Evolutionary conservation across 2,797 vertebrate species (phyloP), one percentile per base, ranked within the genome.

Genomic region (Typhlichthys subterraneus): DNA sequence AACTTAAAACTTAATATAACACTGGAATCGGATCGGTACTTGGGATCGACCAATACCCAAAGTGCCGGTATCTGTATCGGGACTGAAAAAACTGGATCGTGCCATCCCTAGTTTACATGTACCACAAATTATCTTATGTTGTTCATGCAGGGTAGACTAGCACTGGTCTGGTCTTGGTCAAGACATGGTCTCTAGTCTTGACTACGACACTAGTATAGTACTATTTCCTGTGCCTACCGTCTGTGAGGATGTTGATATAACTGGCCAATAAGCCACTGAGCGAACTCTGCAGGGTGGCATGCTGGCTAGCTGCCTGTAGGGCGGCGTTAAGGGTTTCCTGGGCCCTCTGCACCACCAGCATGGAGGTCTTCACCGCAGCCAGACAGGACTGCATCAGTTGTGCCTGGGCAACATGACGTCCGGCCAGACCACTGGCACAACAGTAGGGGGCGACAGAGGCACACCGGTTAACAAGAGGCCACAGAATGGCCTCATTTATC

Each of bases 381-480:
- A 98, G 75, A 65, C 95, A 94, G 69, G 93, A 95, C 0, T 96
- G 93, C 96, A 98, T 97, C 71, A 99, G 57, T 76, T 92, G 92
- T 48, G 94, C 94, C 86, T 98, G 95, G 72, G 93, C 94, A 47
- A 99, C 89, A 63, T 83, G 90, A 72, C 94, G 93, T 65, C 95
- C 97, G 59, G 84, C 52, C 57, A 95, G 91, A 68, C 84, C 92
- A 71, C 96, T 98, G 51, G 2, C 14, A 14, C 33, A 50, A 73
- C 75, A 81, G 76, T 63, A 85, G 84, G 67, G 84, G 75, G 77
- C 49, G 57, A 74, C 70, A 89, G 33, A 81, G 29, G 64, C 63
- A 69, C 4, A 65, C 5, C 3, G 29, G 49, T 65, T 1, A 65
- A n/a, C 11, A 33, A 8, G 23, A 45, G 17, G 45, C 12, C n/a